Evolutionary conservation across 2,888 invertebrate species (phyloP), one percentile per base, ranked within the genome.

Genomic region (Zhuqinia jingwanae): DNA sequence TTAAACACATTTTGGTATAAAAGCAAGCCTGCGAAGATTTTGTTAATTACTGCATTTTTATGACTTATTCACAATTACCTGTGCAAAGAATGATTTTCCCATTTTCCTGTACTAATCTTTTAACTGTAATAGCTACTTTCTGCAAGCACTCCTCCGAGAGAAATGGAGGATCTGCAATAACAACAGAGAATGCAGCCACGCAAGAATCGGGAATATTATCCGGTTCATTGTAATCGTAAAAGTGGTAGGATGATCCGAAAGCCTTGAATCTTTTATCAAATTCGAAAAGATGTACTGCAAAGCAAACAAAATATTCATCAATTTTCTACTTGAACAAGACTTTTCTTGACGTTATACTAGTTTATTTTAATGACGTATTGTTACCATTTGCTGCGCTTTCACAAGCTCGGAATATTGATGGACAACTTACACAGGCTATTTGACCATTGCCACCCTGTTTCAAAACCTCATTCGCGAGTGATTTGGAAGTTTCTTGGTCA

Each of bases 161-260:
- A 93, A 98, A 99, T 0, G 99, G 99, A 0, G 99, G 99, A 93
- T 99, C 99, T 0, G 96, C 97, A 79, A 99, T 94, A 0, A 99
- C 96, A 27, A 99, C 92, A 92, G 98, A 78, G 30, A 60, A 58
- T 25, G 78, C 78, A 1, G 20, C 10, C 0, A 93, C 91, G 15
- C 95, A 93, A 13, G 95, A 94, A 45, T 93, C 92, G 0, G 95
- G 95, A 15, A 97, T 91, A 70, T 95, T 94, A 13, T 96, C 93
- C 0, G 97, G 97, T 13, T 93, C 92, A 91, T 96, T 97, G 92
- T 98, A 98, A 92, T 99, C 98, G 92, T 98, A 99, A 89, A 95
- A 95, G 56, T 96, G 93, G 92, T 96, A 99, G 92, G 97, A 95
- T 0, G 94, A 93, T 1, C 96, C 96, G 92, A 95, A 96, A 0